phyloP scores from a whole-genome alignment of 2,797 vertebrate genomes.

The Brachyalestes nurse region DNA sequence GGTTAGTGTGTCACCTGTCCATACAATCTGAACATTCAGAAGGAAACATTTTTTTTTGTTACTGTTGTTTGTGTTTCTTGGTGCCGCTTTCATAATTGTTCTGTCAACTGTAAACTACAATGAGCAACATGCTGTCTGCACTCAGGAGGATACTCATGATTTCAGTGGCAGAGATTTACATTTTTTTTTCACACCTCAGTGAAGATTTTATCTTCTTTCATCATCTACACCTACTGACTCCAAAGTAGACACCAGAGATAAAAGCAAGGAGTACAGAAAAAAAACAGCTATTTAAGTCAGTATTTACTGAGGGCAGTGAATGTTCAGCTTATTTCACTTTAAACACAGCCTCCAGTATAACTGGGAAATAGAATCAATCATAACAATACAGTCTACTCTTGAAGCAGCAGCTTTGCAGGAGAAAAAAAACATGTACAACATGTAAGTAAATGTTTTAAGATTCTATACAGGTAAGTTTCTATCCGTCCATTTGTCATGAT shows the following conservation, averaged over 20 bases:
- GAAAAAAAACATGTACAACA: too few relatives aligned
- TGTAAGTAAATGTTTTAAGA: too few relatives aligned
- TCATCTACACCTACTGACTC: constrained; percentile 5
- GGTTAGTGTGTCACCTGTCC: background rate
- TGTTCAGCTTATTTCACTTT: background rate
- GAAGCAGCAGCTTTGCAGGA: too few relatives aligned
- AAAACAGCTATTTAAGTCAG: background rate
- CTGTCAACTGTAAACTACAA: background rate
- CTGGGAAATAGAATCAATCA: background rate
- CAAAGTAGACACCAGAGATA: constrained; percentile 1
- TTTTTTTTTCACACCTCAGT: background rate
- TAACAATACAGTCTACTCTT: too few relatives aligned
- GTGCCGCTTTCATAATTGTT: constrained; percentile 1
- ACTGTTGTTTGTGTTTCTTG: background rate
- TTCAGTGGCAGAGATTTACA: background rate
- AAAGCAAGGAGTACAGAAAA: background rate
- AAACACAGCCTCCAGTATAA: background rate
- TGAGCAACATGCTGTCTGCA: background rate
- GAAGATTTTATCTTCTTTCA: background rate
- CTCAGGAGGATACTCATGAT: background rate
- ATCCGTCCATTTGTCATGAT: too few relatives aligned
- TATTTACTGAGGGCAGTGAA: background rate
- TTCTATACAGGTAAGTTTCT: too few relatives aligned
- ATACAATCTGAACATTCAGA: background rate
- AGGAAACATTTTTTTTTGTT: background rate